These are phyloP conservation scores for Pleuronectes platessa DNA, from an alignment of 2,113 vertebrate species.

Conservation along the genomic window DNA sequence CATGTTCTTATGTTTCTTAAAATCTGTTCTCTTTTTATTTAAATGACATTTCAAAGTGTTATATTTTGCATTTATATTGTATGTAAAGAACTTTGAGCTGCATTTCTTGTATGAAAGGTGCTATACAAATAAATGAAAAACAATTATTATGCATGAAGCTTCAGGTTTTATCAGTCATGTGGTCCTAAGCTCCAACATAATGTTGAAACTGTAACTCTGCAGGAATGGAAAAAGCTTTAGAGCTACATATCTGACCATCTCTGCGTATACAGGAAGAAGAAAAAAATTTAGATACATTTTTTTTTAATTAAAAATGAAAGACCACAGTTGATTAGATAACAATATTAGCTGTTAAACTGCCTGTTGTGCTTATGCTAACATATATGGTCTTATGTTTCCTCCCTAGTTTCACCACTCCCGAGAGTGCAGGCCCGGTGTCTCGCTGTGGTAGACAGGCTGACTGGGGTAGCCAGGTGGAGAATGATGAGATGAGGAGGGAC, in stretches of 20 bases:
- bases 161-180: too few relatives aligned
- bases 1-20: too few relatives aligned
- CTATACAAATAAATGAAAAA: too few relatives aligned
- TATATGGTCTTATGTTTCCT: not conserved
- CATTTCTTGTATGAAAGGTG: too few relatives aligned
- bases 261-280: not conserved
- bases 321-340: not conserved
- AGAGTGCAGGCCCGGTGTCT: conserved; percentile 84
- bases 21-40: too few relatives aligned
- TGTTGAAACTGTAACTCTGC: too few relatives aligned
- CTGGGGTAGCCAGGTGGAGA: conserved; percentile 92
- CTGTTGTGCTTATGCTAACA: not conserved
- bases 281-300: not conserved
- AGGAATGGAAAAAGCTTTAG: too few relatives aligned
- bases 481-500: conserved; percentile 88
- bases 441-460: conserved; percentile 81
- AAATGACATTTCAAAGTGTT: too few relatives aligned
- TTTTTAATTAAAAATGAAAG: not conserved
- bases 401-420: conserved; percentile 93
- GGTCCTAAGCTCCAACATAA: too few relatives aligned
- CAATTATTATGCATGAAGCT: too few relatives aligned
- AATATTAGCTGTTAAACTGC: not conserved
- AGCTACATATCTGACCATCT: not conserved
- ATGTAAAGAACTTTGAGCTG: too few relatives aligned
- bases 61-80: too few relatives aligned